Conservation (phyloP, 2,888 invertebrate species). For the Phalera bucephala region DNA sequence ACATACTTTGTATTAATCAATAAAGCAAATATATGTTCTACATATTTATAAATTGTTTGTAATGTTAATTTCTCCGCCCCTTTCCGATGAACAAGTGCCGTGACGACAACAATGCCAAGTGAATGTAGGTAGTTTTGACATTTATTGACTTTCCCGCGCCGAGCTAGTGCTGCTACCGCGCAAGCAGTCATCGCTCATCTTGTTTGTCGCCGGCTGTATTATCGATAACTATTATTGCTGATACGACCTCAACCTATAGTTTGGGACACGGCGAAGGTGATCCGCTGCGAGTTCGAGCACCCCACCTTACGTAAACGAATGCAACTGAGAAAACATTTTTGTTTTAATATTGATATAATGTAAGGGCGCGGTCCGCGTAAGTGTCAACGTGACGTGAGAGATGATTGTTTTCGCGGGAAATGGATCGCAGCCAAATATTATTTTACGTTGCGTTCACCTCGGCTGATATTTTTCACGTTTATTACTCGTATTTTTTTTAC, state of each 20-base stretch:
- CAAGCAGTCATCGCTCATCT: slow-evolving; percentile 47
- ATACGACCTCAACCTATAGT: slow-evolving; percentile 73
- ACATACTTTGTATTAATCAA: too few species aligned
- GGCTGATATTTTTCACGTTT: too few species aligned
- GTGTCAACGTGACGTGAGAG: slow-evolving; percentile 23
- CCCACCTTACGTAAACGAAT: slow-evolving; percentile 72
- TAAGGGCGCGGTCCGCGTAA: slow-evolving; percentile 34
- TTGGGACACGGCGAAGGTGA: slow-evolving; percentile 76
- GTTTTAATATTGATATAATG: slow-evolving; percentile 45
- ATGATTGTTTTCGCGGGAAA: slow-evolving; percentile 25
- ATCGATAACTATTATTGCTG: slow-evolving; percentile 72
- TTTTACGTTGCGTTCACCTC: too few species aligned
- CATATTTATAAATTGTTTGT: too few species aligned
- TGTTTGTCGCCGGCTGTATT: slow-evolving; percentile 58
- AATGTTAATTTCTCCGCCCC: too few species aligned
- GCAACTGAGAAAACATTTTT: slow-evolving; percentile 64
- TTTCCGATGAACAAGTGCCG: too few species aligned
- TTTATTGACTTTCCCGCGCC: slow-evolving; percentile 48
- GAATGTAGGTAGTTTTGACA: too few species aligned
- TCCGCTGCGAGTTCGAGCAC: slow-evolving; percentile 64
- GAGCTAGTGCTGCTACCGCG: slow-evolving; percentile 21
- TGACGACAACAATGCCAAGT: too few species aligned
- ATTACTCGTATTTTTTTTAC: too few species aligned
- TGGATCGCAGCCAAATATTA: slow-evolving; percentile 28
- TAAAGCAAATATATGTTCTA: too few species aligned